Base-by-base conservation (phyloP, 2,797 vertebrate species). In the Notolepis coatsorum region DNA sequence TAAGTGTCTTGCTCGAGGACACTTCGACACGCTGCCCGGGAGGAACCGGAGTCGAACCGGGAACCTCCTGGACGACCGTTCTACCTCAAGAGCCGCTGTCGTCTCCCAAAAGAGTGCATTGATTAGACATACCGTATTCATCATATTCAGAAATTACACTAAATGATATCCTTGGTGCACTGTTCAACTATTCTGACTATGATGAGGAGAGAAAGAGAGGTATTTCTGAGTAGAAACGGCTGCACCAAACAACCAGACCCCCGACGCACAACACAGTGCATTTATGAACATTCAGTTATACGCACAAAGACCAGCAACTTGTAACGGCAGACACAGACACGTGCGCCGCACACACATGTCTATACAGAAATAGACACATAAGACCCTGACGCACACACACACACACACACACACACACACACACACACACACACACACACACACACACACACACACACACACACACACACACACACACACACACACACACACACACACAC, bases 401-500 rank as follows among this genome's bases (percentile, higher is more conserved):
- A 33, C 48, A 33, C 48, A 50, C 48, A 50, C 27, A 50, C 24
- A 33, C 53, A 27, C 24, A 13, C 18, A 23, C 41, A 43, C 48
- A 50, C 48, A 28, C 48, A 51, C 51, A 35, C 31, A 35, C 57
- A 5, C 27, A 20, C 35, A 51, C 41, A 57, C 43, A 37, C 58
- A 49, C 33, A 20, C 58, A 43, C 37, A 33, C 35, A 52, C 49
- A 64, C 69, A 66, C 54, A 35, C 25, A 39, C 5, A 5, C 68
- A 70, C 58, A 75, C 53, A 80, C 6, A 43, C 70, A 84, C 43
- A 63, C 63, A 65, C 56, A 20, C 49, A 15, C 37, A 75, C 50
- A 48, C 42, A 53, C 59, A 78, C 81, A 87, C 76, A 82, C 56
- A 75, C 65, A 75, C 31, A 60, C 65, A 79, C 30, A 54, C 57